Conservation (phyloP, 2,888 invertebrate genomes). For the Carcina quercana region DNA sequence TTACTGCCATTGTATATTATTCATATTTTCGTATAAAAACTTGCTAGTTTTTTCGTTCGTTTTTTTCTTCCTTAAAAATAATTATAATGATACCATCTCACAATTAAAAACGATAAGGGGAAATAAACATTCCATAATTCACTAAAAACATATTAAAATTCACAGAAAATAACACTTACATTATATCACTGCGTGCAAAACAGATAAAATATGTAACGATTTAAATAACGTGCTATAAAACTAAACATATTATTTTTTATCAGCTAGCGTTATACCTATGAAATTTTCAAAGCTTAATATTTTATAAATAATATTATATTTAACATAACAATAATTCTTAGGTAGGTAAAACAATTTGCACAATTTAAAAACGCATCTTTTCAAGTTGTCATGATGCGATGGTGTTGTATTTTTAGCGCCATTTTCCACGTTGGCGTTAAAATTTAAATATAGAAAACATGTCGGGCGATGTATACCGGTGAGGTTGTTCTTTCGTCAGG, state of each 20-base stretch:
- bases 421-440: conserved; percentile 25
- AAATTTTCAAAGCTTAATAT: conserved; percentile 4
- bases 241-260: conserved; percentile 10
- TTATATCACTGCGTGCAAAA: conserved; percentile 10
- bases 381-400: conserved; percentile 30
- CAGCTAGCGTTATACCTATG: conserved; percentile 11
- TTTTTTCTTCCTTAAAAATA: conserved; percentile 27
- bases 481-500: conserved; percentile 12
- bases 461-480: conserved; percentile 10
- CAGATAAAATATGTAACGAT: conserved; percentile 6
- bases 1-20: conserved; percentile 29
- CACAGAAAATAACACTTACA: conserved; percentile 8
- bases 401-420: conserved; percentile 32
- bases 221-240: conserved; percentile 7
- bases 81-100: conserved; percentile 44
- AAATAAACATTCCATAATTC: conserved; percentile 38
- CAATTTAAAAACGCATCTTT: conserved; percentile 31
- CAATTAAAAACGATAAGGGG: conserved; percentile 27
- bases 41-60: conserved; percentile 33
- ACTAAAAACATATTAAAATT: conserved; percentile 8
- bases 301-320: conserved; percentile 6
- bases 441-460: conserved; percentile 10
- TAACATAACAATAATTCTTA: conserved; percentile 14
- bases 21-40: conserved; percentile 23
- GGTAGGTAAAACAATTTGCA: conserved; percentile 26